Conservation (phyloP, 2,113 vertebrate species). For the Gallinago paraguaiae region DNA sequence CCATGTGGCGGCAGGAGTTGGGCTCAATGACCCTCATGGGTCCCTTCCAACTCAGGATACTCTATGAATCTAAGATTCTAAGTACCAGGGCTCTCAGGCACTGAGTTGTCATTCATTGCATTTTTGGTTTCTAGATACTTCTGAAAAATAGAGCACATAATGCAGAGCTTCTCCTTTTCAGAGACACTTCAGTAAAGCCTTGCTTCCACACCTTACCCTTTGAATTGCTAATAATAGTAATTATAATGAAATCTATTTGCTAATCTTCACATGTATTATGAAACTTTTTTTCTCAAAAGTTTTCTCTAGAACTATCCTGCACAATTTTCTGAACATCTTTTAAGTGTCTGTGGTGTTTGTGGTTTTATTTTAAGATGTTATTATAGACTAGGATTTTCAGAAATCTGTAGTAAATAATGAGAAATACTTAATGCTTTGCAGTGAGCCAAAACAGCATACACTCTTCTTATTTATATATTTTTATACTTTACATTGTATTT, state of each 20-base stretch:
- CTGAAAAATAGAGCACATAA: neutral
- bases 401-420: conserved; percentile 5
- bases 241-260: neutral
- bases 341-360: neutral
- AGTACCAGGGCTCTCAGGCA: neutral
- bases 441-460: neutral
- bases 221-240: neutral
- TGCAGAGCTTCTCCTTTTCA: neutral
- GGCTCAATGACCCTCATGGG: neutral
- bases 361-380: neutral
- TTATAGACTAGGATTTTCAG: neutral
- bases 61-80: neutral
- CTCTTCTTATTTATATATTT: neutral
- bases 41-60: neutral
- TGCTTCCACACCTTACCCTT: neutral
- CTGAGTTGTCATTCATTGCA: neutral
- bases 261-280: neutral
- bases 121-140: neutral
- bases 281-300: neutral
- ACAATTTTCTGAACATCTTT: neutral
- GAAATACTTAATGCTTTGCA: neutral
- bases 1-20: neutral
- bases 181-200: neutral
- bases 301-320: neutral
- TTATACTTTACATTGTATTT: neutral